Evolutionary conservation across 2,113 vertebrate genomes (phyloP), one percentile per base, ranked within the genome.

Genomic region (Halichoeres trimaculatus): DNA sequence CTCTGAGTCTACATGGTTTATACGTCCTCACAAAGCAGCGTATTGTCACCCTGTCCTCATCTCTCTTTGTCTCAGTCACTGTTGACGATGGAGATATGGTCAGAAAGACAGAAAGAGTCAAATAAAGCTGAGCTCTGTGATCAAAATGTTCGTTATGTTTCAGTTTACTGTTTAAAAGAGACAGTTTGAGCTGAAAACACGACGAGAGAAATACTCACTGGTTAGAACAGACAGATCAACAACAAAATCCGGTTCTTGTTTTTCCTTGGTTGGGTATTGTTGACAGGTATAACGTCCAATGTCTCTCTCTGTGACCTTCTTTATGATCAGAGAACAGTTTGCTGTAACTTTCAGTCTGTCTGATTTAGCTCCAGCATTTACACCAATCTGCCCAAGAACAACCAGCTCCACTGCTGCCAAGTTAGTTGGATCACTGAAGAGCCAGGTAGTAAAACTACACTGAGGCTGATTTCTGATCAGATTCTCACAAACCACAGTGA

Each of bases 321-420:
- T 70, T n/a, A 77, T 34, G 8, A 70, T 43, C 84, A 86, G 68
- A 67, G 75, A 82, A 63, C 78, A 84, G 1, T 79, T 36, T 1
- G 8, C 22, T 59, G 22, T 12, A 8, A 85, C 20, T 14, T 24
- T 80, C 73, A 83, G 73, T 75, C 58, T 67, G 69, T 70, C 50
- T 56, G 52, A 34, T 70, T 50, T 57, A 36, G 3, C 1, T 53
- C 1, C 10, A 0, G 1, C 10, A 0, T 11, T 0, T 54, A 3
- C 0, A 8, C 0, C 0, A 43, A 48, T 20, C 26, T 11, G 0
- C 0, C 62, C 57, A 2, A 1, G 0, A 11, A 1, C 0, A 19
- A 78, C 0, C 30, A 67, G 56, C 10, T 0, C 1, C 7, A 0
- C 1, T 23, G 0, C 0, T 17, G 7, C 1, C n/a, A 8, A 0